Percentiles rank a stretch among this genome's conserved stretches.
phyloP scores from a whole-genome alignment of 2,113 vertebrate species.

The Eclectus roratus region DNA sequence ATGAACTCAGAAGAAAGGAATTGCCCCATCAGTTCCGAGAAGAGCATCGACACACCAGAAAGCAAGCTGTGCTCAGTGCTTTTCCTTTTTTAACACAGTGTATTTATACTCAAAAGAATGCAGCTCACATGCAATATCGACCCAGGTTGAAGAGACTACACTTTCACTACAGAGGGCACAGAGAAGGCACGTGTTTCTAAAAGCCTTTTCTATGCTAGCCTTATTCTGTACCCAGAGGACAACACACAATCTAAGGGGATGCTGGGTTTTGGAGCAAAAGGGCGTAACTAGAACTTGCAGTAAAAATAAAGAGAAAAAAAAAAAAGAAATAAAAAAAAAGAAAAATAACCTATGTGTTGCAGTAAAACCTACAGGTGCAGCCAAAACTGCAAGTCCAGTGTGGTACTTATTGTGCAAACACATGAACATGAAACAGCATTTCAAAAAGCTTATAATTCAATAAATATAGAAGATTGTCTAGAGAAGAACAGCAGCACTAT shows the following conservation, averaged over 20 bases:
- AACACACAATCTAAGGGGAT: neutral
- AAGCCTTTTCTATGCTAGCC: neutral
- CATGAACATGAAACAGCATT: neutral
- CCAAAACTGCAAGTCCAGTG: neutral
- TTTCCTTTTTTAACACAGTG: slow-evolving; percentile 8
- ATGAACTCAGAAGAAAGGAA: slow-evolving; percentile 52
- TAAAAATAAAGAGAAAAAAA: neutral
- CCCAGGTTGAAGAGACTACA: neutral
- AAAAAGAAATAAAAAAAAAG: neutral
- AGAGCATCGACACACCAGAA: neutral
- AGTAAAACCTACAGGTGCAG: neutral
- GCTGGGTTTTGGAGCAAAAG: neutral
- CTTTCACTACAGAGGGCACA: neutral
- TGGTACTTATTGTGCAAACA: neutral
- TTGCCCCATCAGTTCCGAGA: slow-evolving; percentile 41
- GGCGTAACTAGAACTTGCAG: neutral
- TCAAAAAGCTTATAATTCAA: neutral
- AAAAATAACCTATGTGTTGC: neutral
- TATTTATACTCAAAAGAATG: slow-evolving; percentile 47
- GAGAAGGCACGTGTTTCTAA: neutral
- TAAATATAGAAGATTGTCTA: neutral
- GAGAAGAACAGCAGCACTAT: neutral
- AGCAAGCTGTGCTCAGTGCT: neutral
- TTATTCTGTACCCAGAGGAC: neutral
- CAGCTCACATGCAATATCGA: neutral